Base-by-base conservation (phyloP, 2,113 vertebrate species). In the Tursiops truncatus region DNA sequence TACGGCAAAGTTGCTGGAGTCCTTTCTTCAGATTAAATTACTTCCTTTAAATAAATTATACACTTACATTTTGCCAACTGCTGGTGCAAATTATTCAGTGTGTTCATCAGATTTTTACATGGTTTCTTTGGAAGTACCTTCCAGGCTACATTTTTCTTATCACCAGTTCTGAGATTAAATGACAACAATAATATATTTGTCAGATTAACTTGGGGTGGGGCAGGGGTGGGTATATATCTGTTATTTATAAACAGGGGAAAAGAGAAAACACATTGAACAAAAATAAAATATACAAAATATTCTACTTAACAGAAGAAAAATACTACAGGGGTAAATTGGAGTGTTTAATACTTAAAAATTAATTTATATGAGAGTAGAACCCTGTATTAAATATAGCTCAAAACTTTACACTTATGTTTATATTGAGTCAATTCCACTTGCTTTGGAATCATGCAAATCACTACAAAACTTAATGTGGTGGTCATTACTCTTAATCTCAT, bases 121-220 rank as follows among this genome's bases (percentile, higher is more conserved):
- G 99, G 99, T 98, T 99, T 99, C 99, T 99, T 99, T 95, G 99
- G 99, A 97, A 99, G 98, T 91, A 99, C 99, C 98, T 99, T 99
- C 99, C 99, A 99, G 0, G 99, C 99, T 92, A 99, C 97, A 95
- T 98, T 98, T 98, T 99, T 99, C 98, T 99, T 99, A 97, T 99
- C 99, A 77, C 99, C 99, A 98, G 98, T 99, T 98, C 99, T 99
- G 97, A 50, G 97, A 98, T 80, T 95, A 97, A 98, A 98, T 94
- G 58, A 98, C 65, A 98, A 92, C 97, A 98, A 97, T 73, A 97
- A 96, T 67, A 71, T 70, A 85, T 96, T 95, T 96, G 68, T 95
- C 87, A 95, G 33, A 71, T 15, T 6, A 7, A 89, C 41, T 58
- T 77, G 20, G 11, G 50, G 50, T n/a, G 76, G 47, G 12, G 14